phyloP scores from a whole-genome alignment of 2,113 vertebrate genomes.

The Indicator maculatus region DNA sequence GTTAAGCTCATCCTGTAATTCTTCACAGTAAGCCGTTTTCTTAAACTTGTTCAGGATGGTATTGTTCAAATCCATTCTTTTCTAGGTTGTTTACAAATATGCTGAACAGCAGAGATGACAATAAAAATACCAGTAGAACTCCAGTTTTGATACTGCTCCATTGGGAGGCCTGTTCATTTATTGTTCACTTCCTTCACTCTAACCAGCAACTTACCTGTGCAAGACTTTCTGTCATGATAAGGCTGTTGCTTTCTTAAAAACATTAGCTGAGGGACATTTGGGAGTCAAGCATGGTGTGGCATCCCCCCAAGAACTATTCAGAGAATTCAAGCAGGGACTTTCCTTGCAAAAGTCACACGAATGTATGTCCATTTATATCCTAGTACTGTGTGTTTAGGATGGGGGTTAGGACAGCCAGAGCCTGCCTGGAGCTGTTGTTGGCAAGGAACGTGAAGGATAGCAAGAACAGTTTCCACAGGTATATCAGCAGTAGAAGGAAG shows the following conservation, averaged over 20 bases:
- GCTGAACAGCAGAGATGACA: neutral
- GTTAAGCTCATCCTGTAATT: neutral
- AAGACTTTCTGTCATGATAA: neutral
- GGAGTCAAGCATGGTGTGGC: neutral
- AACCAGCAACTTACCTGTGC: neutral
- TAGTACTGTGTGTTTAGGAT: neutral
- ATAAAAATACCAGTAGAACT: neutral
- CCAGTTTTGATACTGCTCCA: neutral
- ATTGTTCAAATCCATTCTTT: neutral
- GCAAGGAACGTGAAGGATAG: neutral
- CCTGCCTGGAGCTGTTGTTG: neutral
- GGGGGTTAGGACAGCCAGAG: neutral
- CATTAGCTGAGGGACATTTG: rapidly evolving
- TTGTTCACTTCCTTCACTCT: neutral
- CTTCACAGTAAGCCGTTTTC: neutral
- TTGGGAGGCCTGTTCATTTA: neutral
- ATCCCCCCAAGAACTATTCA: neutral
- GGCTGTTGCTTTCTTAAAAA: neutral
- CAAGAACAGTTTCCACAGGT: neutral
- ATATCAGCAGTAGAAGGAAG: no score
- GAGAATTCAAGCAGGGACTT: neutral
- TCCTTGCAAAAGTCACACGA: neutral
- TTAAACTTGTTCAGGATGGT: neutral
- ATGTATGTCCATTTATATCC: neutral
- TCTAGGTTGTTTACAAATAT: neutral